phyloP scores from a whole-genome alignment of 2,113 vertebrate genomes.

The Leucosticte australis region DNA sequence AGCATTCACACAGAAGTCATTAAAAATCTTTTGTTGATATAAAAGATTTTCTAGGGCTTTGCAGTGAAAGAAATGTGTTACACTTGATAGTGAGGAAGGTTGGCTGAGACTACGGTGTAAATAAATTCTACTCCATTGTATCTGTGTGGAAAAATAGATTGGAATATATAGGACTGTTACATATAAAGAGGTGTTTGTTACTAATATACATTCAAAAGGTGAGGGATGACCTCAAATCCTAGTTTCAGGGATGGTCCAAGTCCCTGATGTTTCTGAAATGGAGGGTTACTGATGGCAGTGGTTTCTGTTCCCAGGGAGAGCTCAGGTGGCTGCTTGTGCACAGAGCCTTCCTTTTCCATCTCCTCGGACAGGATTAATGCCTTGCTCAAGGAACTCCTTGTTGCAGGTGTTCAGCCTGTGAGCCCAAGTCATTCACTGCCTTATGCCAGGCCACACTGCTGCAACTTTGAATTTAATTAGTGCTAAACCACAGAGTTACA shows the following conservation, averaged over 20 bases:
- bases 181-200: background rate
- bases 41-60: background rate
- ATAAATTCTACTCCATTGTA: background rate
- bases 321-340: background rate
- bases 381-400: background rate
- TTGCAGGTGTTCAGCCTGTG: background rate
- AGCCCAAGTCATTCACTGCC: background rate
- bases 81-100: background rate
- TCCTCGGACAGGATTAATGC: background rate
- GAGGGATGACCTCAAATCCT: background rate
- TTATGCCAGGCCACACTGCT: background rate
- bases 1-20: background rate
- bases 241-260: background rate
- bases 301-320: background rate
- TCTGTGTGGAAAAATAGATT: background rate
- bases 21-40: background rate
- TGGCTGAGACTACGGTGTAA: background rate
- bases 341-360: background rate
- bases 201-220: background rate
- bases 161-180: background rate
- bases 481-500: background rate
- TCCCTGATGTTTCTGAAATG: background rate
- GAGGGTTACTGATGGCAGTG: background rate
- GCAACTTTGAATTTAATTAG: background rate
- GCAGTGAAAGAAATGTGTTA: background rate